A percentile compares a stretch with the other conserved stretches of the same genome.
phyloP scores from a whole-genome alignment of 2,113 vertebrate species.

The Malurus cyaneus region DNA sequence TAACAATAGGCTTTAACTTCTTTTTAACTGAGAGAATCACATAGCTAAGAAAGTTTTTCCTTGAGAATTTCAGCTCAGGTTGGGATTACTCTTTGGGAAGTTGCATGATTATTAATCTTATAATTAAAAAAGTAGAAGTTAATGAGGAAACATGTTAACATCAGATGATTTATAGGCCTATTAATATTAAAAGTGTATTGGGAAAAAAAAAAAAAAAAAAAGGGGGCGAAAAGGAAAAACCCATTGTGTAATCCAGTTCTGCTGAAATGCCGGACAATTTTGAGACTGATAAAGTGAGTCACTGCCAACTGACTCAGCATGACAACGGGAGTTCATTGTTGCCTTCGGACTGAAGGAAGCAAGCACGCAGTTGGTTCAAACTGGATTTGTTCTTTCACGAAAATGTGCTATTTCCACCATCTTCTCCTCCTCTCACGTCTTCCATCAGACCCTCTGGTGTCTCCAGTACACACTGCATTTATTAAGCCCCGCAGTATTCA shows the following conservation, averaged over 20 bases:
- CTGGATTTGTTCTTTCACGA: slow-evolving; percentile 25
- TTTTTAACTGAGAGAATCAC: slow-evolving; percentile 27
- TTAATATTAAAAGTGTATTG: slow-evolving; percentile 42
- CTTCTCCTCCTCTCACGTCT: not conserved
- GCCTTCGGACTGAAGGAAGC: slow-evolving; percentile 39
- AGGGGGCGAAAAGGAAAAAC: not conserved
- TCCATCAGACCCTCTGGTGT: not conserved
- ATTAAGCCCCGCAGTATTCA: slow-evolving; percentile 25
- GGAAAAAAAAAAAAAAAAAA: not conserved
- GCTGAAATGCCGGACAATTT: slow-evolving; percentile 54
- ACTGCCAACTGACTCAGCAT: slow-evolving; percentile 66
- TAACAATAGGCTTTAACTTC: slow-evolving; percentile 47
- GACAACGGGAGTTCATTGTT: slow-evolving; percentile 62
- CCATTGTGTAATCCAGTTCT: slow-evolving; percentile 49
- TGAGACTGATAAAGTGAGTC: slow-evolving; percentile 53
- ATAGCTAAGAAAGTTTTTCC: slow-evolving; percentile 6
- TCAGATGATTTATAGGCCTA: slow-evolving; percentile 4
- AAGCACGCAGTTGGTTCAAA: slow-evolving; percentile 25
- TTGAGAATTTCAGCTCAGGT: slow-evolving; percentile 31
- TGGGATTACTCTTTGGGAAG: slow-evolving; percentile 53
- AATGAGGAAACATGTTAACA: slow-evolving; percentile 40
- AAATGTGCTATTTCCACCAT: slow-evolving; percentile 38
- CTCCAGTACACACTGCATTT: slow-evolving; percentile 30
- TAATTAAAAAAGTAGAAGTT: slow-evolving; percentile 59
- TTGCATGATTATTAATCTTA: slow-evolving; percentile 34